These are phyloP conservation scores for human (Homo sapiens) DNA, from an alignment of 2,113 vertebrate genomes.

Conservation along the genomic window DNA sequence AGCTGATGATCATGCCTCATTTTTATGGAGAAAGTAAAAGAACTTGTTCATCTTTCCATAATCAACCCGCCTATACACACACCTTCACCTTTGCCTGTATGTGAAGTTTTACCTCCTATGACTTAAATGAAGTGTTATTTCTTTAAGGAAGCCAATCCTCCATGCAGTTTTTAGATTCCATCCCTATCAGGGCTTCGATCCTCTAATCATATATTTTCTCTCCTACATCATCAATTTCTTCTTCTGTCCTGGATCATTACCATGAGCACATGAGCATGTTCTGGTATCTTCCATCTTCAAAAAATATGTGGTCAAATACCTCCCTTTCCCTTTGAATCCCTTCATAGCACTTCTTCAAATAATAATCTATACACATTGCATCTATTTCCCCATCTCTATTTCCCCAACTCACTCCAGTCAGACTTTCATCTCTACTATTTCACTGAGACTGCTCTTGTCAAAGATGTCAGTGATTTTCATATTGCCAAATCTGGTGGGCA, in stretches of 20 bases:
- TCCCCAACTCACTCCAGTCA: neutral
- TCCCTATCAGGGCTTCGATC: neutral
- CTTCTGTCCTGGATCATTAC: neutral
- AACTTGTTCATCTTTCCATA: neutral
- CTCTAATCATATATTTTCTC: neutral
- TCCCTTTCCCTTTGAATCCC: neutral
- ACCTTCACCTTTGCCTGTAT: neutral
- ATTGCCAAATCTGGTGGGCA: neutral
- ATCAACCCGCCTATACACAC: neutral
- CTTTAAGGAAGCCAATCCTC: neutral
- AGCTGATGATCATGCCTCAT: neutral
- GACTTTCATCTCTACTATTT: neutral
- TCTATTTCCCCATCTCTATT: neutral
- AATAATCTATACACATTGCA: neutral
- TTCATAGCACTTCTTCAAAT: neutral
- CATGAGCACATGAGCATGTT: neutral
- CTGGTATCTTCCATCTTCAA: neutral
- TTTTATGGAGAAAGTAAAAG: conserved; percentile 17
- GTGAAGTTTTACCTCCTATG: neutral
- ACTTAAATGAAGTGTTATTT: neutral
- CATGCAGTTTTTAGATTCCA: neutral
- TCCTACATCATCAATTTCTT: neutral
- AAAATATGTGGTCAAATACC: neutral
- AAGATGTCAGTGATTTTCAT: neutral
- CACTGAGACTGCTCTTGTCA: neutral